Percentiles rank a stretch among this genome's conserved stretches.
These are phyloP conservation scores for Quadroppia sp. DNA, from an alignment of 2,888 invertebrate genomes.

Conservation along the genomic window DNA sequence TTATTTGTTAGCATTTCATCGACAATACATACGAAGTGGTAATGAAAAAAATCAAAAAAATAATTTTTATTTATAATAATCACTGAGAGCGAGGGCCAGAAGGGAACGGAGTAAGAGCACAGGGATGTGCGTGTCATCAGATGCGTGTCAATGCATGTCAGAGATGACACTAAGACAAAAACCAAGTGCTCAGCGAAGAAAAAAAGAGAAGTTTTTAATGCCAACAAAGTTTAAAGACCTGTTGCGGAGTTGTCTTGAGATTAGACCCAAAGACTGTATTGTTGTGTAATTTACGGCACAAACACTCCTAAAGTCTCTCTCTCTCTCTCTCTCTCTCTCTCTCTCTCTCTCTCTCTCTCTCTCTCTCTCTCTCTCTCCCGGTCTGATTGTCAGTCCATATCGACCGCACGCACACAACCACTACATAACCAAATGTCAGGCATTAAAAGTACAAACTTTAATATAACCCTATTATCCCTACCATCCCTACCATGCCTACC, in stretches of 20 bases:
- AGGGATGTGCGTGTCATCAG: constrained; percentile 16
- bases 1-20: no score
- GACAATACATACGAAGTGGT: no score
- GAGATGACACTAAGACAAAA: constrained; percentile 27
- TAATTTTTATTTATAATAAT: no score
- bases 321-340: no score
- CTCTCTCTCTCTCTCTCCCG: no score
- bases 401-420: constrained; percentile 18
- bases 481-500: no score
- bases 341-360: no score
- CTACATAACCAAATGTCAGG: constrained; percentile 17
- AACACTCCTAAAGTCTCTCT: no score
- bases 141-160: constrained; percentile 23
- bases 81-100: no score
- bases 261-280: constrained; percentile 22
- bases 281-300: not conserved
- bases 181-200: constrained; percentile 2
- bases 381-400: constrained; percentile 29
- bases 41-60: no score
- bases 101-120: no score
- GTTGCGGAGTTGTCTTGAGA: constrained; percentile 22
- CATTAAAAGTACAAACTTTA: not conserved
- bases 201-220: not conserved
- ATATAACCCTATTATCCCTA: no score
- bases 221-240: constrained; percentile 34